Evolutionary conservation across 1,140 invertebrate species (phyloP), one percentile per base, ranked within the genome.

Genomic region (Nomia melanderi): DNA sequence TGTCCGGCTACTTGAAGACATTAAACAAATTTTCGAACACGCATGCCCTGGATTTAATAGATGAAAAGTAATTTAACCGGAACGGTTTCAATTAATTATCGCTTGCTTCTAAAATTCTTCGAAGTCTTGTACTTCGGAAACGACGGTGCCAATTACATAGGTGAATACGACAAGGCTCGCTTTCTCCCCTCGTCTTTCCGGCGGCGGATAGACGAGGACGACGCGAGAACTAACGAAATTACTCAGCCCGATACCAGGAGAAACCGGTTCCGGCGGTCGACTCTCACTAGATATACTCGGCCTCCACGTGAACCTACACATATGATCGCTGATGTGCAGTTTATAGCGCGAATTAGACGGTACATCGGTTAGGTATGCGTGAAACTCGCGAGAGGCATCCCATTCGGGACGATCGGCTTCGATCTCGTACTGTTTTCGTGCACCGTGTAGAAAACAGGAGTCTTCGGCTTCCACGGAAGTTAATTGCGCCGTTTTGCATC

Each of bases 251-350:
- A 82, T 72, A 82, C 63, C 81, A n/a, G 70, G 69, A 78, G 81
- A 83, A 83, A 83, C 81, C 81, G 81, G 81, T 83, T 83, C 62
- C 60, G 53, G 54, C 67, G 50, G 79, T 54, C 65, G 67, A 81
- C 76, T 78, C 71, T 82, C 79, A 47, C 80, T 82, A 76, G 73
- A 69, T 33, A 29, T 31, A 25, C 70, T 71, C 36, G 44, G 56
- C 67, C 66, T 41, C 54, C 79, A 63, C 66, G 66, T 60, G 66
- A 53, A 71, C 47, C 29, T 17, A 33, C 36, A 5, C 36, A 3
- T 44, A 62, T 77, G 67, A 77, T 77, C n/a, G 74, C 8, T 29
- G 73, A 53, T 36, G 56, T 31, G 66, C 56, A 39, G 74, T 53
- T 53, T 67, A 60, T 25, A 39, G 50, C 33, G 67, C 33, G 57